Conservation (phyloP, 2,797 vertebrate species). For the Tympanoctomys barrerae region DNA sequence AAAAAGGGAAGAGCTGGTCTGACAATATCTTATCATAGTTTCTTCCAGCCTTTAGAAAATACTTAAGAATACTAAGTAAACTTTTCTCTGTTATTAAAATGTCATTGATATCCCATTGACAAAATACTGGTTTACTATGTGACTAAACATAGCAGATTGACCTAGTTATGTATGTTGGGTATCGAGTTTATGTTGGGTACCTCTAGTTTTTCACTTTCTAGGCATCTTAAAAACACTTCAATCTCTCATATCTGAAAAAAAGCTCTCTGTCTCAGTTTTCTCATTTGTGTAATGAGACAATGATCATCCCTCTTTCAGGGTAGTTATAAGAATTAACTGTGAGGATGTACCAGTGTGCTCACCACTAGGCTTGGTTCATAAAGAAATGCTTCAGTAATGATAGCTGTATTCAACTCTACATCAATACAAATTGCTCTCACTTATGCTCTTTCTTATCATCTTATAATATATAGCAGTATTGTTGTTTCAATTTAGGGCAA, state of each 20-base stretch:
- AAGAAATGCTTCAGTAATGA: background rate
- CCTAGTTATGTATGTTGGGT: background rate
- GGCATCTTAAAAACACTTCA: background rate
- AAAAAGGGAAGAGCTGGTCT: background rate
- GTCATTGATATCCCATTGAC: background rate
- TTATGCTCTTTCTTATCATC: background rate
- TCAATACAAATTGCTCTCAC: background rate
- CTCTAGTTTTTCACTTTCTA: background rate
- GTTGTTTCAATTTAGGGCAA: background rate
- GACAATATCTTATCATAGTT: background rate
- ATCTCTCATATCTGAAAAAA: background rate
- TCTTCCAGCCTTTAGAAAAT: conserved; percentile 1
- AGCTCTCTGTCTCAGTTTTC: background rate
- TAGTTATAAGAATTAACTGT: background rate
- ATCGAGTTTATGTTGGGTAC: background rate
- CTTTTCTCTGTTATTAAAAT: background rate
- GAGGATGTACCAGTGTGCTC: background rate
- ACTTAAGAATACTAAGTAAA: background rate
- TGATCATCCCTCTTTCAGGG: background rate
- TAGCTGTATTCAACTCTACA: background rate
- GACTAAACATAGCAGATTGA: background rate
- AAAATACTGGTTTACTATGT: background rate
- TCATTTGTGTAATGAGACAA: background rate
- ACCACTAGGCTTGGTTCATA: background rate
- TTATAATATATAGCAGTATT: background rate